Conservation (phyloP, 2,113 vertebrate species). For the Mionectes macconnelli region DNA sequence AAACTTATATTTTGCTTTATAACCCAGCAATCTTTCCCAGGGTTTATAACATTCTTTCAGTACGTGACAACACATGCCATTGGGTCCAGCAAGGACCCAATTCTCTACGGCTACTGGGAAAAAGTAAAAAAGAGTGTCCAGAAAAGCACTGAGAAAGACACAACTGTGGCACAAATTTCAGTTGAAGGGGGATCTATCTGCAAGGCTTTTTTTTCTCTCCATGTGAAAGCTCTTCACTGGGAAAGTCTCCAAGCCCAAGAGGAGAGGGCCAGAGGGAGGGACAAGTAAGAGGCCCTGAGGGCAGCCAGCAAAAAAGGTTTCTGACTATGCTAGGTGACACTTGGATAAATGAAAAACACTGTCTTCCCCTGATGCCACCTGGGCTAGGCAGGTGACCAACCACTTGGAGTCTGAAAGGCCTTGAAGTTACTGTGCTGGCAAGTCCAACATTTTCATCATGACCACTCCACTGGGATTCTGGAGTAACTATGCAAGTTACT, state of each 20-base stretch:
- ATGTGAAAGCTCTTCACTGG: constrained; percentile 31
- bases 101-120: neutral
- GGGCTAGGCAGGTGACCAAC: neutral
- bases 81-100: neutral
- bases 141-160: neutral
- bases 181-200: neutral
- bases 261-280: constrained; percentile 5
- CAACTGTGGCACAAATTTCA: neutral
- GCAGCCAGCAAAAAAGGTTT: neutral
- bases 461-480: neutral
- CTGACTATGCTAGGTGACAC: neutral
- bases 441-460: neutral
- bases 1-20: neutral
- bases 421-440: neutral
- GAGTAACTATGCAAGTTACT: neutral
- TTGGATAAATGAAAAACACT: neutral
- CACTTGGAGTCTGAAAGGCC: neutral
- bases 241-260: constrained; percentile 33
- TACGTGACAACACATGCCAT: neutral
- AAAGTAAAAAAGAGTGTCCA: neutral
- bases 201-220: neutral
- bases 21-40: neutral
- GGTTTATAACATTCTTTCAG: neutral
- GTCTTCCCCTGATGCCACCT: neutral
- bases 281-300: neutral